Base-by-base conservation (phyloP, 2,113 vertebrate genomes). In the Apteryx mantelli region DNA sequence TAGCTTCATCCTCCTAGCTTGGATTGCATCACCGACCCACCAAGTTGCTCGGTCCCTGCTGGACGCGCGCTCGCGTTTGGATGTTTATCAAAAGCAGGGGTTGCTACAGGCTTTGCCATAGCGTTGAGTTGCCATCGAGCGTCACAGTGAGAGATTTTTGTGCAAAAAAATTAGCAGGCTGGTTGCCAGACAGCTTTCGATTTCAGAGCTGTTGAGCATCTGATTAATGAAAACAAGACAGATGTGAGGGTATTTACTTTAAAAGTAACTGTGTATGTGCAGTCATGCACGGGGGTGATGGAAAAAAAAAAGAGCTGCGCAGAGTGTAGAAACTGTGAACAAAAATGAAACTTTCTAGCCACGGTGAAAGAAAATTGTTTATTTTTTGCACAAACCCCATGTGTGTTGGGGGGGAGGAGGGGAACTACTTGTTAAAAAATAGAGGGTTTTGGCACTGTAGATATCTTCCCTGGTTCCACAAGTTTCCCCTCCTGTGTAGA, bases 51-150 rank as follows among this genome's bases (percentile, higher is more conserved):
- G 2, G 32, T 12, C 19, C 28, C 21, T 20, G 7, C 32, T 15
- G 36, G 11, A 10, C 30, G 10, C 0, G 2, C 2, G 21, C 25
- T 28, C 42, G 1, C 12, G 1, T 1, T 3, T 4, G 42, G 46
- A 5, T 7, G 12, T 9, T 34, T 50, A 8, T 11, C 2, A 46
- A 25, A 68, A 50, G 7, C 3, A 7, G 0, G 44, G 22, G 7
- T 64, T 44, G 32, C 28, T 5, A 3, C 50, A 52, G 21, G 19
- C 58, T 82, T 9, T 32, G 13, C 28, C 8, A 40, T 3, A 7
- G 74, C 17, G 7, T 3, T 8, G 66, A 48, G 68, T 50, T 52
- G 16, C 17, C 64, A 36, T 12, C 36, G 25, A 26, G 34, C 10
- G 28, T n/a, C 38, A 34, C 3, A 1, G 50, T 0, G 0, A n/a